Conservation (phyloP, 2,797 vertebrate species). For the Erpetoichthys calabaricus region DNA sequence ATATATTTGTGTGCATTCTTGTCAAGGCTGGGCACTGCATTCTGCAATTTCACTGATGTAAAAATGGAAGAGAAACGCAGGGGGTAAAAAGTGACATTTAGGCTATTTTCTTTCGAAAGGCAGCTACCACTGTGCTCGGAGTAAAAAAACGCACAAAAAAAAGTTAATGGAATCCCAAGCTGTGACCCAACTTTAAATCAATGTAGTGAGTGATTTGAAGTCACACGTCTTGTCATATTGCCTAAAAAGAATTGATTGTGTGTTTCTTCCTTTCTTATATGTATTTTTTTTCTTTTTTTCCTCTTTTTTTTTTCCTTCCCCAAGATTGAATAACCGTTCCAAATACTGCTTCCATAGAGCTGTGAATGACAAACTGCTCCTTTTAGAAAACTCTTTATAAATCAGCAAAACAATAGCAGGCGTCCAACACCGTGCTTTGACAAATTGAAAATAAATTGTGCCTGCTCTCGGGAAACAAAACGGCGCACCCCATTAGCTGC, state of each 20-base stretch:
- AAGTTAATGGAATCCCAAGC: conserved; percentile 41
- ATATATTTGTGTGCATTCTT: no score
- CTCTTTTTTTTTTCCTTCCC: neutral
- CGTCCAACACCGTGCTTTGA: conserved; percentile 35
- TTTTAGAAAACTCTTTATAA: conserved; percentile 58
- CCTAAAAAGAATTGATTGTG: conserved; percentile 40
- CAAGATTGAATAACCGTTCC: conserved; percentile 12
- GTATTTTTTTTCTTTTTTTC: conserved; percentile 17
- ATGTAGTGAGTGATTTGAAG: conserved; percentile 44
- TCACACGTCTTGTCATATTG: conserved; percentile 30
- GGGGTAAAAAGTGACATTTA: conserved; percentile 11
- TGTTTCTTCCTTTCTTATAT: conserved; percentile 20
- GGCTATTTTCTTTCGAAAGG: conserved; percentile 17
- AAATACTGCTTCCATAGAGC: conserved; percentile 26
- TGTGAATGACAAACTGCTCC: conserved; percentile 51
- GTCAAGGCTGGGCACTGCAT: no score
- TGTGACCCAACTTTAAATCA: conserved; percentile 44
- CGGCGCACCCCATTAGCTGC: conserved; percentile 43
- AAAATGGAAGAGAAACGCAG: neutral
- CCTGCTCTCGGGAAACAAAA: conserved; percentile 41
- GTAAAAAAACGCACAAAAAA: conserved; percentile 37
- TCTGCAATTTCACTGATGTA: no score
- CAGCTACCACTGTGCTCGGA: conserved; percentile 35
- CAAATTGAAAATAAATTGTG: conserved; percentile 59
- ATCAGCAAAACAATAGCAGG: conserved; percentile 49